phyloP scores from a whole-genome alignment of 2,113 vertebrate genomes.

The Brienomyrus brachyistius region DNA sequence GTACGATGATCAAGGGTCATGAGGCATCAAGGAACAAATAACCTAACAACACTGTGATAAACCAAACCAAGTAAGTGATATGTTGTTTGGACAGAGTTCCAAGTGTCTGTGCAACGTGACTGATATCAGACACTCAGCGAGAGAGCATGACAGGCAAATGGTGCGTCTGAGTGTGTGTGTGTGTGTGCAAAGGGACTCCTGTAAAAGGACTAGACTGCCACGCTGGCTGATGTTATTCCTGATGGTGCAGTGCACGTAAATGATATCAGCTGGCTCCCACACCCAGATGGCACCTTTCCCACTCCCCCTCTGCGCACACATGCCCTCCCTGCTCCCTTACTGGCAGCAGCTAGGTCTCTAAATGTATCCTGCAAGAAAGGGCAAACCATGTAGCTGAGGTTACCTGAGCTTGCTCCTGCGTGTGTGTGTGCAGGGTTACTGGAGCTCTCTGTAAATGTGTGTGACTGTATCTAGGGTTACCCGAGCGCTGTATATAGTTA shows the following conservation, averaged over 20 bases:
- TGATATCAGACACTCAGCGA: background rate
- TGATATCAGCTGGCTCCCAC: conserved; percentile 33
- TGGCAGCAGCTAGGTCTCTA: conserved; percentile 11
- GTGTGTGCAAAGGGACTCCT: background rate
- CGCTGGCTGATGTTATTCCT: conserved; percentile 40
- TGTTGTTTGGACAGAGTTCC: background rate
- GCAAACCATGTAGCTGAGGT: background rate
- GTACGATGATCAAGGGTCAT: background rate
- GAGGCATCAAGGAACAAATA: background rate
- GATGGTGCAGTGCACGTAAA: conserved; percentile 47
- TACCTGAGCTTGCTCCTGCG: background rate
- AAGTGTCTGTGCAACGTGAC: background rate
- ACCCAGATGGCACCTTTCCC: conserved; percentile 20
- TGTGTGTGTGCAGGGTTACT: background rate
- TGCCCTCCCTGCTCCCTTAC: background rate
- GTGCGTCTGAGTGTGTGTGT: background rate
- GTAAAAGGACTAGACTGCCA: conserved; percentile 31
- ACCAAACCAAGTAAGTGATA: background rate
- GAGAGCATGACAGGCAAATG: background rate
- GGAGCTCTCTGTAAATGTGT: background rate
- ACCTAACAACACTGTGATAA: background rate
- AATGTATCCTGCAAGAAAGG: background rate
- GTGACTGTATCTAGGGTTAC: background rate
- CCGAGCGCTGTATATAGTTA: background rate
- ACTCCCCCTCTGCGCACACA: conserved; percentile 35